A percentile compares a stretch with the other conserved stretches of the same genome.
Evolutionary conservation across 1,140 invertebrate species (phyloP).

Genomic region (Tetramorium alpestre): DNA sequence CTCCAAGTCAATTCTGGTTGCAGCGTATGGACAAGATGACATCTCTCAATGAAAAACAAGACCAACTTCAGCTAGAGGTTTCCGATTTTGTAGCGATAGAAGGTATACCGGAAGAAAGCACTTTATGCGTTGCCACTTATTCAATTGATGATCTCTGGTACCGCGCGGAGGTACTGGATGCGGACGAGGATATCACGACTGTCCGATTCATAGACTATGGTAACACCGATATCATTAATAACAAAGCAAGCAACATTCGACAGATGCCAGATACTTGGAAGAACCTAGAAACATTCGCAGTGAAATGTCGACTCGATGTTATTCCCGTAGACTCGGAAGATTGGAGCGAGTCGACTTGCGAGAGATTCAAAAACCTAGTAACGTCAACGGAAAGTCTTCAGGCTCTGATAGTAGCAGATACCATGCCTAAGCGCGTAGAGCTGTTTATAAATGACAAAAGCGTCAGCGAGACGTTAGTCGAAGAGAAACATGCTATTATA

Average conservation of each 20-base stretch:
- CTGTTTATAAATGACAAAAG: constrained; percentile 67
- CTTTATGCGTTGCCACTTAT: constrained; percentile 90
- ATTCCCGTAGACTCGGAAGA: constrained; percentile 88
- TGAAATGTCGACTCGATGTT: constrained; percentile 89
- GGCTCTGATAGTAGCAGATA: constrained; percentile 56
- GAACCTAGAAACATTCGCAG: constrained; percentile 86
- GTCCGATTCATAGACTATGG: constrained; percentile 94
- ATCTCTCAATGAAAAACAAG: constrained; percentile 80
- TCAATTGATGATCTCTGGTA: constrained; percentile 92
- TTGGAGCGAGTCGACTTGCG: constrained; percentile 88
- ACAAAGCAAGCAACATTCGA: constrained; percentile 87
- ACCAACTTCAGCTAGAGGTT: constrained; percentile 87
- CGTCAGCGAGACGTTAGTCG: constrained; percentile 74
- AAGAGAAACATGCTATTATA: constrained; percentile 85
- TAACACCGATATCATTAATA: constrained; percentile 90
- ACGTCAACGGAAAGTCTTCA: constrained; percentile 79
- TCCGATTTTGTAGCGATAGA: constrained; percentile 84
- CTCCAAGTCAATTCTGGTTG: constrained; percentile 81
- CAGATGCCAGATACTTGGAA: constrained; percentile 86
- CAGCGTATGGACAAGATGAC: constrained; percentile 69
- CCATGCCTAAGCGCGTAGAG: constrained; percentile 65
- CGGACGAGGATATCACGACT: constrained; percentile 89
- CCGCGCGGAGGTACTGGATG: constrained; percentile 91
- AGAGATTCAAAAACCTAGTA: constrained; percentile 86
- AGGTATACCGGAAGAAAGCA: constrained; percentile 87